Evolutionary conservation across 2,113 vertebrate species (phyloP), one percentile per base, ranked within the genome.

Genomic region (Rhagologus leucostigma): DNA sequence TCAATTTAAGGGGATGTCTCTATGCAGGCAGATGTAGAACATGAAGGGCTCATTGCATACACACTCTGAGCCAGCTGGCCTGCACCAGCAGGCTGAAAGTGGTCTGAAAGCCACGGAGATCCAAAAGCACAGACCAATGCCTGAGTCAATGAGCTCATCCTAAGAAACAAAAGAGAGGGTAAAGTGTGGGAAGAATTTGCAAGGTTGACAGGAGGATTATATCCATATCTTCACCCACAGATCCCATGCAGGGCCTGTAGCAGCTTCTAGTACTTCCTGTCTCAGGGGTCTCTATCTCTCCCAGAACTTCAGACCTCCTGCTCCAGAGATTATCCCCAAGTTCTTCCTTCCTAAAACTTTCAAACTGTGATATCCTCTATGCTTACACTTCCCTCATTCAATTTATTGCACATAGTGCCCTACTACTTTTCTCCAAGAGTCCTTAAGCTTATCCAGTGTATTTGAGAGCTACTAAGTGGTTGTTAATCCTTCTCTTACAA

Each of bases 41-140:
- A 0, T 10, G 17, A 67, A 5, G 9, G 29, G 13, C 17, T 78
- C 27, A 16, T 24, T 29, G 29, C 22, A 35, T 10, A 4, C 37
- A 27, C 0, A 0, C 7, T 62, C 60, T 67, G 16, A 85, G 46
- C 6, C 83, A 92, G 21, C 14, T 53, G 39, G 26, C 42, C 22
- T 47, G 27, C 30, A 70, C 17, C 41, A 59, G 32, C 26, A 63
- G 16, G n/a, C n/a, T n/a, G n/a, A n/a, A n/a, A n/a, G n/a, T n/a
- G n/a, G 47, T 26, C n/a, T 86, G 76, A 23, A 68, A 83, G 63
- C 7, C 62, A 42, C 3, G 6, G 29, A 82, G 16, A 74, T 18
- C 16, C 2, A 5, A 42, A 13, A 73, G 35, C 33, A 55, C 26
- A 64, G 30, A 20, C 7, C 0, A 1, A 9, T 50, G 10, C 6